A percentile compares a stretch with the other conserved stretches of the same genome.
phyloP scores from a whole-genome alignment of 2,113 vertebrate species.

The Archocentrus centrarchus region DNA sequence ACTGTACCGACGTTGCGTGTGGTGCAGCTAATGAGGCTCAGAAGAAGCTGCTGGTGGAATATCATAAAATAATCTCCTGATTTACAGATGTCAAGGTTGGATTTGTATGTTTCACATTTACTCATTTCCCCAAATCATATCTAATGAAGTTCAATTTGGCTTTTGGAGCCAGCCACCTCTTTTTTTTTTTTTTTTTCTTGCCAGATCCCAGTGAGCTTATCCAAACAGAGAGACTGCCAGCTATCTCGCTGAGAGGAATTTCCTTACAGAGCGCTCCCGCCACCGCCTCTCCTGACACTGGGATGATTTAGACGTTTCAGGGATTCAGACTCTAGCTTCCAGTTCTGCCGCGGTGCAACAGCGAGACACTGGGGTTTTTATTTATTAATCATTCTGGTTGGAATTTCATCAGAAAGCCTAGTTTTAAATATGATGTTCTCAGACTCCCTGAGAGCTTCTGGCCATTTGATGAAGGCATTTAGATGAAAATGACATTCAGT shows the following conservation, averaged over 20 bases:
- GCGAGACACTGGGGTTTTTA: background rate
- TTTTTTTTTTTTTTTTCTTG: background rate
- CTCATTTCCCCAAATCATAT: conserved; percentile 46
- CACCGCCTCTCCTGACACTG: conserved; percentile 33
- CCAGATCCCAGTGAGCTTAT: conserved; percentile 44
- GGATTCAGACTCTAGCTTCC: conserved; percentile 30
- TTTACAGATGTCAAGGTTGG: conserved; percentile 41
- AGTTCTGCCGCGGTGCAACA: background rate
- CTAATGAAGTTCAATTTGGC: conserved; percentile 50
- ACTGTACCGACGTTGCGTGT: conserved; percentile 2
- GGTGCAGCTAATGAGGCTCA: conserved; percentile 50
- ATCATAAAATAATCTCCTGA: conserved; percentile 24
- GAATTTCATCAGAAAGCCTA: conserved; percentile 24
- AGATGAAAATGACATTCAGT: background rate
- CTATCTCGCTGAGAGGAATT: conserved; percentile 50
- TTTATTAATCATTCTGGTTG: conserved; percentile 5
- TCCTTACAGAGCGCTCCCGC: conserved; percentile 38
- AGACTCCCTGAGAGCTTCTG: background rate
- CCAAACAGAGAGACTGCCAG: conserved; percentile 64
- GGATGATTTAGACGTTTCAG: conserved; percentile 55
- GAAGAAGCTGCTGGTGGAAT: conserved; percentile 36
- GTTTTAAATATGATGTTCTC: conserved; percentile 3
- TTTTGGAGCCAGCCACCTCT: conserved; percentile 1
- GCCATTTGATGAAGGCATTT: background rate
- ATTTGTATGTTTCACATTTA: conserved; percentile 45